A percentile compares a stretch with the other conserved stretches of the same genome.
Evolutionary conservation across 2,113 vertebrate species (phyloP).

Genomic region (Calonectris borealis): DNA sequence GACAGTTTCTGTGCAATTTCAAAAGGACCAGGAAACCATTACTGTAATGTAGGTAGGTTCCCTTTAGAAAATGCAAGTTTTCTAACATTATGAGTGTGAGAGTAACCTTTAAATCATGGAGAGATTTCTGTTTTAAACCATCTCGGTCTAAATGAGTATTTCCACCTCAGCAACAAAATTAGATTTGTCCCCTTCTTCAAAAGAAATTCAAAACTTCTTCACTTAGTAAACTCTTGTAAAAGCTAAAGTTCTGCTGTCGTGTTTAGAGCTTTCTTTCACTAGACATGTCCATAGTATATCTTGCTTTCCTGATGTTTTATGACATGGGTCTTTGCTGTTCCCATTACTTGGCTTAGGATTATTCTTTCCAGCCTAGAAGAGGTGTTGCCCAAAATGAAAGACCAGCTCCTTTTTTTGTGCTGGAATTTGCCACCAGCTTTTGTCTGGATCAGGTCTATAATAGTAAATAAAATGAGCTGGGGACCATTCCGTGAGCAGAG

Average conservation of each 20-base stretch:
- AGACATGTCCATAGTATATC: neutral
- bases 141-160: neutral
- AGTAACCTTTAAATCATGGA: slow-evolving; percentile 2
- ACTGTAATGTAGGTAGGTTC: neutral
- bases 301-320: neutral
- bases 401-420: neutral
- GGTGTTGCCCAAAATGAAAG: neutral
- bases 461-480: neutral
- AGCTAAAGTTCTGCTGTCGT: neutral
- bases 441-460: neutral
- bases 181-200: neutral
- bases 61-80: neutral
- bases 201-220: neutral
- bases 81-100: neutral
- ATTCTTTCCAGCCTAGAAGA: neutral
- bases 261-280: neutral
- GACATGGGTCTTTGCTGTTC: neutral
- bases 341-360: neutral
- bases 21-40: neutral
- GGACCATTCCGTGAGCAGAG: neutral
- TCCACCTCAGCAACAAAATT: neutral
- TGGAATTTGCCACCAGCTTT: neutral
- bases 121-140: neutral
- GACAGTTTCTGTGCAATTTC: neutral
- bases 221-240: neutral